A percentile compares a stretch with the other conserved stretches of the same genome.
These are phyloP conservation scores for Syngnathus rostellatus DNA, from an alignment of 2,797 vertebrate genomes.

Conservation along the genomic window DNA sequence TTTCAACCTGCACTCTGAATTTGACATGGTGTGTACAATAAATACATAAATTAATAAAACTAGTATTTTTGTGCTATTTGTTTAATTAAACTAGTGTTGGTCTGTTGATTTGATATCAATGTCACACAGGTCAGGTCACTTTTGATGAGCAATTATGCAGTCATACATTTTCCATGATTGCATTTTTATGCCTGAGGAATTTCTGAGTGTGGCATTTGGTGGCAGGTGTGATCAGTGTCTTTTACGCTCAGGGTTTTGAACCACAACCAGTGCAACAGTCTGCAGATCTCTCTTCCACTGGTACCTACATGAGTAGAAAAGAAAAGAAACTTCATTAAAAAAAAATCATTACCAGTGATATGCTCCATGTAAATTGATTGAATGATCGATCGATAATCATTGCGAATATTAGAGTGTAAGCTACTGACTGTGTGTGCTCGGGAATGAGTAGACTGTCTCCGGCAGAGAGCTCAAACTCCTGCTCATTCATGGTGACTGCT, in stretches of 20 bases:
- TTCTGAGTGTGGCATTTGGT: neutral
- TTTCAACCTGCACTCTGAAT: neutral
- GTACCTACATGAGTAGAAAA: conserved; percentile 63
- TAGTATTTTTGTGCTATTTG: neutral
- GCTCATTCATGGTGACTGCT: conserved; percentile 51
- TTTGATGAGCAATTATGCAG: neutral
- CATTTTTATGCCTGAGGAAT: too few species aligned
- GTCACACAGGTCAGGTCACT: neutral
- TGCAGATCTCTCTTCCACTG: conserved; percentile 74
- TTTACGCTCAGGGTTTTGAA: conserved; percentile 81
- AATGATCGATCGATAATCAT: neutral
- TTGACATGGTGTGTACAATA: neutral
- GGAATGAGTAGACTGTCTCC: conserved; percentile 82
- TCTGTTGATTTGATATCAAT: neutral
- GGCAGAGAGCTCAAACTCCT: conserved; percentile 58
- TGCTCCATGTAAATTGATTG: neutral
- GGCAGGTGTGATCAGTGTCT: conserved; percentile 49
- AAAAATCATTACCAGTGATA: neutral
- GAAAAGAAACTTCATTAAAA: neutral
- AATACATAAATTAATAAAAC: neutral
- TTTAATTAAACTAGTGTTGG: neutral
- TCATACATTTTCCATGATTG: neutral
- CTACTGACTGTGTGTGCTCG: conserved; percentile 74
- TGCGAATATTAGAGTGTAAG: neutral
- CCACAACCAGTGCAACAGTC: conserved; percentile 72